Evolutionary conservation across 2,888 invertebrate species (phyloP), one percentile per base, ranked within the genome.

Genomic region (Oxytorus armatus): DNA sequence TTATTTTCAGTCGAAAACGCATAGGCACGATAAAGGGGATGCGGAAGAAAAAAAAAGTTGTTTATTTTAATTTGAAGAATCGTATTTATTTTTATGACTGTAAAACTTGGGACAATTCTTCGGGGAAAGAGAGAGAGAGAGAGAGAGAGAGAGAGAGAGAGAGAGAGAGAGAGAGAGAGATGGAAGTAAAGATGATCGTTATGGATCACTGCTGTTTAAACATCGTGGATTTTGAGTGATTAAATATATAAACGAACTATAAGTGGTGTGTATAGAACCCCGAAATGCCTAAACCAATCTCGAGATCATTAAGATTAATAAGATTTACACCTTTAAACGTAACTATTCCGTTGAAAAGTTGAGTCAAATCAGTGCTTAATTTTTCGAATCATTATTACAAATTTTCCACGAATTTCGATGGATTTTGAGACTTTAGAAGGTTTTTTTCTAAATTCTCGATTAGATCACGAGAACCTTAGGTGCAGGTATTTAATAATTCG

Each of bases 81-180:
- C n/a, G 10, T 75, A 76, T 76, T 76, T 76, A 61, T 69, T 76
- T 69, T 55, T 23, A 16, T 29, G 33, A 21, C 47, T 14, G 69
- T 76, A 53, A 69, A 68, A 68, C 68, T 51, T 14, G 53, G 76
- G 75, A 73, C 75, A 75, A 68, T 75, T 68, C 57, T 74, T 5
- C 25, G 63, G 10, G 53, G 25, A 3, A 53, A 53, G 29, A 63
- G 42, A 21, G 33, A 49, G 33, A 36, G 36, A 65, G 44, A 55
- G 14, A 47, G 16, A 25, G 29, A 23, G 21, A 39, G 8, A 29
- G 14, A 10, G 16, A 29, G n/a, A 14, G 25, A 3, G 42, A 53
- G 29, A 63, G 42, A 21, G 33, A 49, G 33, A 36, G 36, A 65
- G 44, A 55, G 14, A 47, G 16, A 25, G 29, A 23, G 21, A 39